Evolutionary conservation across 2,113 vertebrate species (phyloP).

Genomic region (Cepphus grylle): DNA sequence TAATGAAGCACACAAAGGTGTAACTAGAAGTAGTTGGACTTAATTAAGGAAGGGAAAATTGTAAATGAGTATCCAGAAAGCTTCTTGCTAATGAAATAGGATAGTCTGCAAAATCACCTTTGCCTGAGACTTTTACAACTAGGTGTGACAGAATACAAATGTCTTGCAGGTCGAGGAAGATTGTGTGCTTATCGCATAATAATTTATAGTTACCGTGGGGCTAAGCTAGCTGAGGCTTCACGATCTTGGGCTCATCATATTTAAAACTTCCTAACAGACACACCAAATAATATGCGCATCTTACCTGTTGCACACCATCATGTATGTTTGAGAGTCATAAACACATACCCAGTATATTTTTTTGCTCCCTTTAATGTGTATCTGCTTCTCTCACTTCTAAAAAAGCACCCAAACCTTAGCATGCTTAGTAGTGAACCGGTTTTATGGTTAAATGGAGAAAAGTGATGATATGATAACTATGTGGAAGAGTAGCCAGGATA

Average conservation of each 20-base stretch:
- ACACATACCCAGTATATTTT: neutral
- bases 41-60: slow-evolving; percentile 43
- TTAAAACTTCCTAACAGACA: neutral
- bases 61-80: slow-evolving; percentile 30
- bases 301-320: neutral
- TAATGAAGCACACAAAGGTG: slow-evolving; percentile 48
- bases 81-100: slow-evolving; percentile 14
- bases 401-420: neutral
- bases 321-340: neutral
- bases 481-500: neutral
- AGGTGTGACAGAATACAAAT: neutral
- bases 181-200: neutral
- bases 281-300: neutral
- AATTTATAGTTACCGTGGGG: neutral
- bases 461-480: neutral
- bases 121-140: neutral
- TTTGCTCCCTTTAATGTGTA: neutral
- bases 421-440: neutral
- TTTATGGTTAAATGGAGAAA: neutral
- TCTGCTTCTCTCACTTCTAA: neutral
- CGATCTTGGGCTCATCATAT: neutral
- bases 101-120: slow-evolving; percentile 30
- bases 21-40: slow-evolving; percentile 40
- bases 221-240: neutral
- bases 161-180: neutral